Evolutionary conservation across 2,888 invertebrate genomes (phyloP).

Genomic region (Cosmia trapezina): DNA sequence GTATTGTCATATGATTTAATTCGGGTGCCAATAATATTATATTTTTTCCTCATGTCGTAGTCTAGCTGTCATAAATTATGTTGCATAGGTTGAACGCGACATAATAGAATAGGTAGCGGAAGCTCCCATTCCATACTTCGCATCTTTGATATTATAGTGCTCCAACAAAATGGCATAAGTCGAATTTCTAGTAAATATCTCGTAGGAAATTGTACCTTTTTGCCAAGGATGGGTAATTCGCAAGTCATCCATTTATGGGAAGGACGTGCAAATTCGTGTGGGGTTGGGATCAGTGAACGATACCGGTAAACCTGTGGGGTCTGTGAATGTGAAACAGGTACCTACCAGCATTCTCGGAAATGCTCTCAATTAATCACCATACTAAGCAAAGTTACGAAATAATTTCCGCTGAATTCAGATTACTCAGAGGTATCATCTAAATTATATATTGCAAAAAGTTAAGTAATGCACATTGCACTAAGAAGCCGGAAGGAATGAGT

Average conservation of each 20-base stretch:
- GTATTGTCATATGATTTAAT: constrained; percentile 18
- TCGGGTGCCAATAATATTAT: constrained; percentile 2
- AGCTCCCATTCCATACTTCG: constrained; percentile 28
- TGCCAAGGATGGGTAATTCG: constrained; percentile 46
- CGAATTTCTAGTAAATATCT: constrained; percentile 40
- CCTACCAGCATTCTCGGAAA: constrained; percentile 62
- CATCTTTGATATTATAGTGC: constrained; percentile 40
- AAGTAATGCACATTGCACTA: constrained; percentile 28
- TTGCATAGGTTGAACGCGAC: constrained; percentile 1
- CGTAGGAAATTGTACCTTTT: constrained; percentile 49
- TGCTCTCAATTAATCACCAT: constrained; percentile 33
- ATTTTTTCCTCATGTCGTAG: neutral
- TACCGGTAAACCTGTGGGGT: constrained; percentile 58
- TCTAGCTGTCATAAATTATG: neutral
- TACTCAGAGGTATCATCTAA: constrained; percentile 23
- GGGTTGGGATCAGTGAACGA: constrained; percentile 42
- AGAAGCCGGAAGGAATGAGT: constrained; percentile 27
- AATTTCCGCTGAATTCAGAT: constrained; percentile 40
- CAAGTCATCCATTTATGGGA: constrained; percentile 37
- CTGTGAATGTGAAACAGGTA: constrained; percentile 55
- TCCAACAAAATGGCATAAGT: constrained; percentile 40
- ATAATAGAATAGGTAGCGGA: constrained; percentile 10
- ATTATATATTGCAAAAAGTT: constrained; percentile 36
- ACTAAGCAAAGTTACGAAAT: constrained; percentile 34
- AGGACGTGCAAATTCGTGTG: constrained; percentile 43